phyloP scores from a whole-genome alignment of 2,113 vertebrate species.

The Copsychus sechellarum region DNA sequence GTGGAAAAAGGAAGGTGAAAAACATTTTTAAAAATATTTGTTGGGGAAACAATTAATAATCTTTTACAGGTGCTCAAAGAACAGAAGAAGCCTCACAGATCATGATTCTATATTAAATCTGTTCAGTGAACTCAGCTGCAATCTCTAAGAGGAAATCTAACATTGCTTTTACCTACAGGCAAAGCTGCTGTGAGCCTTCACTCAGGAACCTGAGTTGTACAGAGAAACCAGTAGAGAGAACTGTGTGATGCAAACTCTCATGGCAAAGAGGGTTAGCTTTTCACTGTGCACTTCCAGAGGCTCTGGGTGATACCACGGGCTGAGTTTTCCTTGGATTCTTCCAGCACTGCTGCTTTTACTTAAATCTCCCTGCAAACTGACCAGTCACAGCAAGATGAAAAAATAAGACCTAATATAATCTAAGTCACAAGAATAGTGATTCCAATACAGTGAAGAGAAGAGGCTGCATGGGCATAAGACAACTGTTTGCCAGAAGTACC shows the following conservation, averaged over 20 bases:
- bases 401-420: not conserved
- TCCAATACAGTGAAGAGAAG: not conserved
- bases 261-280: not conserved
- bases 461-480: not conserved
- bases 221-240: not conserved
- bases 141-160: not conserved
- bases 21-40: not conserved
- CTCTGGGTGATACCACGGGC: not conserved
- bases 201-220: not conserved
- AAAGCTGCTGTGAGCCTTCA: not conserved
- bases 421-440: not conserved
- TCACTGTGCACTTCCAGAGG: not conserved
- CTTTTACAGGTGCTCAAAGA: slow-evolving; percentile 1
- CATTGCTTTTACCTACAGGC: not conserved
- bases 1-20: not conserved
- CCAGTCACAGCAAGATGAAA: not conserved
- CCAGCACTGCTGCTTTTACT: not conserved
- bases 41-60: not conserved
- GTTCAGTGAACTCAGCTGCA: not conserved
- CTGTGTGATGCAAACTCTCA: not conserved
- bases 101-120: slow-evolving; percentile 21
- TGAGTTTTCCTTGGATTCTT: not conserved
- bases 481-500: not conserved
- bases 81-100: not conserved
- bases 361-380: not conserved